phyloP scores from a whole-genome alignment of 2,888 invertebrate species.

The Trisateles emortualis region DNA sequence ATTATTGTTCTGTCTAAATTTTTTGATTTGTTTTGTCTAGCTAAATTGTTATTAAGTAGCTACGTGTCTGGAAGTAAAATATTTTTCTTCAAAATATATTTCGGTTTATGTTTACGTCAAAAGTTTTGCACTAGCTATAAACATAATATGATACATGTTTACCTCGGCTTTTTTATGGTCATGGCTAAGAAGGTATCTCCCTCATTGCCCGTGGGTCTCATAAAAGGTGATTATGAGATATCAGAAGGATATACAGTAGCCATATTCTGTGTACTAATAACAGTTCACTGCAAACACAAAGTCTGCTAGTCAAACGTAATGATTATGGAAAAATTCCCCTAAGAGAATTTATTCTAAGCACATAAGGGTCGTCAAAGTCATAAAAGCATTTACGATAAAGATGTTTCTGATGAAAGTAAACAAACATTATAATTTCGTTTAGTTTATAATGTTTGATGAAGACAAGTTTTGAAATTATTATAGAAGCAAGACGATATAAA shows the following conservation, averaged over 20 bases:
- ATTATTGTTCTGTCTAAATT: conserved; percentile 12
- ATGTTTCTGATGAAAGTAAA: neutral
- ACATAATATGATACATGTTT: conserved; percentile 5
- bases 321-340: conserved; percentile 9
- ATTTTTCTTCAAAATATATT: neutral
- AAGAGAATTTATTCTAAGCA: neutral
- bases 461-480: neutral
- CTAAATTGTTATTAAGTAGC: neutral
- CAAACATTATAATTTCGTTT: neutral
- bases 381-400: neutral
- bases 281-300: conserved; percentile 4
- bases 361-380: neutral
- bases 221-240: conserved; percentile 19
- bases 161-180: neutral
- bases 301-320: conserved; percentile 11
- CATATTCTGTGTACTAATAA: conserved; percentile 10
- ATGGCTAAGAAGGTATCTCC: neutral
- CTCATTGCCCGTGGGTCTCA: conserved; percentile 7
- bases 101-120: neutral
- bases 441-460: neutral
- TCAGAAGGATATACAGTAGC: neutral
- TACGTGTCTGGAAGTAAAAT: neutral
- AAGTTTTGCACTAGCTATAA: conserved; percentile 1
- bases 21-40: conserved; percentile 10
- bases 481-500: neutral